Conservation (phyloP, 1,140 invertebrate species). For the Bemisia tabaci region DNA sequence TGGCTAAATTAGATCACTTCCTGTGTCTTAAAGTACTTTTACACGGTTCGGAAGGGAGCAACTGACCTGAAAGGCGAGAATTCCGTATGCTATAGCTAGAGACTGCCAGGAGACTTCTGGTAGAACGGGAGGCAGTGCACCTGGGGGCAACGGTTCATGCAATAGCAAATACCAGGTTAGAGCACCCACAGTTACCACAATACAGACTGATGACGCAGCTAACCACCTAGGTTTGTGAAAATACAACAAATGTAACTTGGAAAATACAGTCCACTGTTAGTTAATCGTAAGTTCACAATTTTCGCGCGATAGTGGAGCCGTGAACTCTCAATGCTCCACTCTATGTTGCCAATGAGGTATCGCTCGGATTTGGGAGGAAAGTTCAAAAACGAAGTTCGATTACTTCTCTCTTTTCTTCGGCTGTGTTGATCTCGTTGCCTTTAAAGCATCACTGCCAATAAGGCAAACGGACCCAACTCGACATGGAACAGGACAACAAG, state of each 20-base stretch:
- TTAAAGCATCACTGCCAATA: too few species aligned
- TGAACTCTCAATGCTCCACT: too few species aligned
- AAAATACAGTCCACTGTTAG: background rate
- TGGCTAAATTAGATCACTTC: too few species aligned
- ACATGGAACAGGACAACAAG: too few species aligned
- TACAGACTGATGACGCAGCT: conserved; percentile 40
- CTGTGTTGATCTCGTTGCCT: too few species aligned
- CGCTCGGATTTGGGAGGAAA: too few species aligned
- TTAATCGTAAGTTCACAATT: background rate
- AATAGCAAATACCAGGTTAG: conserved; percentile 39
- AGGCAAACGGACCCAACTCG: too few species aligned
- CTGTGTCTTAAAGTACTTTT: too few species aligned
- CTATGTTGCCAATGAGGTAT: too few species aligned
- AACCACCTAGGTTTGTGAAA: conserved; percentile 35
- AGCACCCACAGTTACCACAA: conserved; percentile 40
- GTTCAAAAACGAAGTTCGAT: too few species aligned
- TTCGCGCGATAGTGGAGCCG: too few species aligned
- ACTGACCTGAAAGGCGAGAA: conserved; percentile 43
- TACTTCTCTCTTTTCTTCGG: too few species aligned
- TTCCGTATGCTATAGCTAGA: conserved; percentile 43
- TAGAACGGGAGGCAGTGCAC: conserved; percentile 17
- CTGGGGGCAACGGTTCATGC: conserved; percentile 22
- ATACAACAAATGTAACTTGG: background rate
- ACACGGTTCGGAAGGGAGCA: background rate
- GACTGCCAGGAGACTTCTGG: conserved; percentile 30